phyloP scores from a whole-genome alignment of 2,113 vertebrate species.

The Casuarius casuarius region DNA sequence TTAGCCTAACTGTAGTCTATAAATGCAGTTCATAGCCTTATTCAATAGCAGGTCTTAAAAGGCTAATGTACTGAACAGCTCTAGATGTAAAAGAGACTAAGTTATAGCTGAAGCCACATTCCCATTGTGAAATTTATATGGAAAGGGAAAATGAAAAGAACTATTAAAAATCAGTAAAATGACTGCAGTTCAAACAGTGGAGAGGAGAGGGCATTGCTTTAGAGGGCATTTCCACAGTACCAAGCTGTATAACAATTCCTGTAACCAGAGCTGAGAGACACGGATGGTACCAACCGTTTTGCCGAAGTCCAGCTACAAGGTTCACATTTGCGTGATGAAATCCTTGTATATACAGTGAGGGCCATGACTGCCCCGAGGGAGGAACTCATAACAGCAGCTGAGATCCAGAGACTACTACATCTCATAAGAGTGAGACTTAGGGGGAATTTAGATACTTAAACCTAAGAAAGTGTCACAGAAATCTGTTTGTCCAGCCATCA shows the following conservation, averaged over 20 bases:
- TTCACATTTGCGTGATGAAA: not conserved
- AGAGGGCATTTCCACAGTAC: rapidly evolving
- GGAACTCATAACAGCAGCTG: not conserved
- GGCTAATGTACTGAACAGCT: not conserved
- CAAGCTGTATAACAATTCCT: not conserved
- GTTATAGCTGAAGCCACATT: not conserved
- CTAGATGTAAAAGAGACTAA: not conserved
- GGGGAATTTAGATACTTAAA: not conserved
- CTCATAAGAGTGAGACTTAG: not conserved
- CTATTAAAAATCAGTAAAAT: not conserved
- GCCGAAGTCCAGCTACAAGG: not conserved
- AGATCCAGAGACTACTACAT: not conserved
- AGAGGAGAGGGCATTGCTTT: not conserved
- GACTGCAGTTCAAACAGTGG: not conserved
- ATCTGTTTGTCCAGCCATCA: not conserved
- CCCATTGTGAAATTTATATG: not conserved
- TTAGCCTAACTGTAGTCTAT: not conserved
- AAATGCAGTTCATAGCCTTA: not conserved
- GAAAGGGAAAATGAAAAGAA: not conserved
- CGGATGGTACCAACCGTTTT: not conserved
- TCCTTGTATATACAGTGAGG: not conserved
- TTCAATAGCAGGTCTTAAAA: not conserved
- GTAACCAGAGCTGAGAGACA: not conserved
- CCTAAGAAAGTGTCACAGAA: not conserved
- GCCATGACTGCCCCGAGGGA: not conserved